phyloP scores from a whole-genome alignment of 2,113 vertebrate species.

The Lepus timidus region DNA sequence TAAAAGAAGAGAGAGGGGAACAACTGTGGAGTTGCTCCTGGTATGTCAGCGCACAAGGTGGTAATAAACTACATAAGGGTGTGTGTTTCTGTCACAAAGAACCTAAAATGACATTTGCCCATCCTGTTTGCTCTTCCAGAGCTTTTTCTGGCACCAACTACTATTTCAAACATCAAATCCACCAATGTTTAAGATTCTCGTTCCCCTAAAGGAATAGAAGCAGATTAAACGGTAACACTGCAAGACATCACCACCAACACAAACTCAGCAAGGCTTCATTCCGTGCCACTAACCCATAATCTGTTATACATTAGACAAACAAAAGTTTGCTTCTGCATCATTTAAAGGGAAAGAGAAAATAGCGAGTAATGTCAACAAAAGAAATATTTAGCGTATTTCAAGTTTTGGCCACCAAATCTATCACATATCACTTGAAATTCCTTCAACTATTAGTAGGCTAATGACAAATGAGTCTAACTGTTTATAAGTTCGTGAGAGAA shows the following conservation, averaged over 20 bases:
- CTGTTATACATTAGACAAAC: neutral
- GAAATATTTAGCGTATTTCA: constrained; percentile 45
- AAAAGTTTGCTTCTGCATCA: neutral
- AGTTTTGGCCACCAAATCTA: constrained; percentile 40
- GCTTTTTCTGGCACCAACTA: constrained; percentile 69
- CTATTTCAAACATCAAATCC: constrained; percentile 72
- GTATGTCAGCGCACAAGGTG: constrained; percentile 77
- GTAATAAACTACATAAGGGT: constrained; percentile 54
- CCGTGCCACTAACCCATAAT: constrained; percentile 11
- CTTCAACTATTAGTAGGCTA: constrained; percentile 38
- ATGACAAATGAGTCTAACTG: constrained; percentile 40
- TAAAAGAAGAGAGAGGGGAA: constrained; percentile 74
- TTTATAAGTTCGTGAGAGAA: constrained; percentile 48
- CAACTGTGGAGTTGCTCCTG: constrained; percentile 60
- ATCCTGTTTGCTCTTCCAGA: constrained; percentile 54
- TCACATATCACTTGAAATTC: constrained; percentile 53
- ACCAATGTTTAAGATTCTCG: constrained; percentile 10
- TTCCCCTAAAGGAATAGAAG: constrained; percentile 42
- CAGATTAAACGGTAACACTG: neutral
- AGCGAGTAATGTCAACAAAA: constrained; percentile 7
- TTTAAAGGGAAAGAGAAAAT: constrained; percentile 40
- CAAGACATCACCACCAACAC: constrained; percentile 34
- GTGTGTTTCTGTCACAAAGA: constrained; percentile 62
- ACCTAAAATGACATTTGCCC: constrained; percentile 72
- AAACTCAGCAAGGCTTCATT: neutral